Percentiles rank a stretch among this genome's conserved stretches.
Evolutionary conservation across 2,113 vertebrate genomes (phyloP).

Genomic region (Regulus satrapa): DNA sequence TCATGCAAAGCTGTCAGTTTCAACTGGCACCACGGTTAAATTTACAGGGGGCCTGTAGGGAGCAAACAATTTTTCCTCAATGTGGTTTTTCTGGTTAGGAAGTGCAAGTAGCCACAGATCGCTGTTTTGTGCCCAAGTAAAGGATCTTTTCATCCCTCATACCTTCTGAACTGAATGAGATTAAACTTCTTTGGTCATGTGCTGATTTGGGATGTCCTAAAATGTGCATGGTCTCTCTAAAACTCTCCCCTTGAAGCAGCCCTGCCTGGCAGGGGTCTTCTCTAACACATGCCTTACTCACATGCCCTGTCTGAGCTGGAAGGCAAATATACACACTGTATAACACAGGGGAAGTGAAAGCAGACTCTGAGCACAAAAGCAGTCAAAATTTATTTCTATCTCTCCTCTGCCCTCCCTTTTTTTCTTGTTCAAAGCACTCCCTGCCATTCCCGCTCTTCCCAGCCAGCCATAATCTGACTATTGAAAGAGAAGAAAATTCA

Average conservation of each 20-base stretch:
- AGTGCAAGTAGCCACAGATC: background rate
- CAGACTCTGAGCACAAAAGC: background rate
- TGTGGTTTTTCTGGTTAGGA: background rate
- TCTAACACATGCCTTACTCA: accelerated
- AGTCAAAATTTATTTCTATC: background rate
- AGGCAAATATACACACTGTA: background rate
- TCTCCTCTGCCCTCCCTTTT: background rate
- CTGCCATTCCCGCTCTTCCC: background rate
- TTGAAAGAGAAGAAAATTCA: background rate
- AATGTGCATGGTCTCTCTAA: background rate
- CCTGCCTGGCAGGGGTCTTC: background rate
- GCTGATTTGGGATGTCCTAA: background rate
- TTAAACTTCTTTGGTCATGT: background rate
- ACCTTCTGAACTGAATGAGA: background rate
- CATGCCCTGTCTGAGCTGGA: background rate
- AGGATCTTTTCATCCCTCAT: background rate
- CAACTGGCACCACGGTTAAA: background rate
- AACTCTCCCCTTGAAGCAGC: background rate
- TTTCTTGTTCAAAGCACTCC: background rate
- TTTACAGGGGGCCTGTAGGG: background rate
- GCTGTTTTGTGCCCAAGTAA: background rate
- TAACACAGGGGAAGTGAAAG: background rate
- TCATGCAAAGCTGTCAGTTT: background rate
- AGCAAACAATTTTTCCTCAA: background rate
- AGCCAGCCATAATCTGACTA: background rate